Conservation (phyloP, 37 sponge, comb jelly and placozoan genomes). For the Corticium candelabrum region DNA sequence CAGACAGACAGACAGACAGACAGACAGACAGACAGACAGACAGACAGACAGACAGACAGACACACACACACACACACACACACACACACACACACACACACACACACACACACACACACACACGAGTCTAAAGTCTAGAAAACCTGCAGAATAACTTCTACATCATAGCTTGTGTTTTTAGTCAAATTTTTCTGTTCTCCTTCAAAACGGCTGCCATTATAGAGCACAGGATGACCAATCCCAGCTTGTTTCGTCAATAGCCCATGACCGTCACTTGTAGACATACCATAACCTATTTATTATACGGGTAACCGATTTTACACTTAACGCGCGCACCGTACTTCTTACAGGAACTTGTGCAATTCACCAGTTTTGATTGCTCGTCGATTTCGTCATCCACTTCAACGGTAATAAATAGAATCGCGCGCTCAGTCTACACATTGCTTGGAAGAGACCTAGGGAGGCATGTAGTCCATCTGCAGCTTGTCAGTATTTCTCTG, state of each 20-base stretch:
- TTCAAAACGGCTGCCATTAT: constrained; percentile 71
- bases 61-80: constrained; percentile 1
- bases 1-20: neutral
- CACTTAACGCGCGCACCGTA: too few relatives aligned
- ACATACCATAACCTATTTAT: too few relatives aligned
- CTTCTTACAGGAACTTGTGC: too few relatives aligned
- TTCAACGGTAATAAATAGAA: too few relatives aligned
- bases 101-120: neutral
- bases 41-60: neutral
- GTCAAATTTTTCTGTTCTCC: constrained; percentile 88
- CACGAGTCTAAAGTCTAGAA: neutral
- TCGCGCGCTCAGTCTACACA: too few relatives aligned
- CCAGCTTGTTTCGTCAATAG: constrained; percentile 17
- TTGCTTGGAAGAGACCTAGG: too few relatives aligned
- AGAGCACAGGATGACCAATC: constrained; percentile 30
- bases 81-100: neutral
- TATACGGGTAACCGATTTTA: too few relatives aligned
- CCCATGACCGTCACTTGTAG: too few relatives aligned
- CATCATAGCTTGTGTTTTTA: constrained; percentile 79
- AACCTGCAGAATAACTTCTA: constrained; percentile 81
- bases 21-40: neutral
- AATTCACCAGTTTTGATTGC: too few relatives aligned
- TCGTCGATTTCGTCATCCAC: too few relatives aligned
- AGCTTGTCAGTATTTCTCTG: too few relatives aligned
- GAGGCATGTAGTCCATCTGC: too few relatives aligned